These are phyloP conservation scores for Lampris incognitus DNA, from an alignment of 2,113 vertebrate genomes.

Conservation along the genomic window DNA sequence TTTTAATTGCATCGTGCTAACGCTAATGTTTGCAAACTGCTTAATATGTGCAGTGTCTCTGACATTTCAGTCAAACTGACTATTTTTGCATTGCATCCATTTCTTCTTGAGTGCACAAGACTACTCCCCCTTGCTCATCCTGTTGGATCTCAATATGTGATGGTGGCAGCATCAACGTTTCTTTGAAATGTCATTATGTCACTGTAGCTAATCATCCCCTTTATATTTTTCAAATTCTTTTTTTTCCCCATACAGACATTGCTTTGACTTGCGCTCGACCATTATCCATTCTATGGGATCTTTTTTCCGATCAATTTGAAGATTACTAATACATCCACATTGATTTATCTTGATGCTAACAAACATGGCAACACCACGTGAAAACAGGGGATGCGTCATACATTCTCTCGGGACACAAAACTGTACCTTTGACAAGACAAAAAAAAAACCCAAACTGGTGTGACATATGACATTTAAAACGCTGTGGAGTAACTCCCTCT, in stretches of 20 bases:
- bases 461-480: slow-evolving; percentile 19
- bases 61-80: not conserved
- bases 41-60: too few species aligned
- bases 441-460: slow-evolving; percentile 45
- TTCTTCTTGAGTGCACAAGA: not conserved
- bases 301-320: slow-evolving; percentile 36
- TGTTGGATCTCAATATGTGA: not conserved
- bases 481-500: slow-evolving; percentile 1
- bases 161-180: not conserved
- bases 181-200: slow-evolving; percentile 34
- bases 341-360: slow-evolving; percentile 31
- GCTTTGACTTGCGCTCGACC: slow-evolving; percentile 17
- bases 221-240: slow-evolving; percentile 27
- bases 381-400: slow-evolving; percentile 5
- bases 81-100: slow-evolving; percentile 6
- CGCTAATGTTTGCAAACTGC: too few species aligned
- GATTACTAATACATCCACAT: slow-evolving; percentile 23
- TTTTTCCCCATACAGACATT: slow-evolving; percentile 10
- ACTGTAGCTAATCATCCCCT: slow-evolving; percentile 14
- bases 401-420: not conserved
- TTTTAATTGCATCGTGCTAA: not conserved
- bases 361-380: not conserved
- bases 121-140: not conserved
- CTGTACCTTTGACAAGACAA: slow-evolving; percentile 19
- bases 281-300: slow-evolving; percentile 44